Conservation (phyloP, 2,113 vertebrate species). For the Sitta europaea region DNA sequence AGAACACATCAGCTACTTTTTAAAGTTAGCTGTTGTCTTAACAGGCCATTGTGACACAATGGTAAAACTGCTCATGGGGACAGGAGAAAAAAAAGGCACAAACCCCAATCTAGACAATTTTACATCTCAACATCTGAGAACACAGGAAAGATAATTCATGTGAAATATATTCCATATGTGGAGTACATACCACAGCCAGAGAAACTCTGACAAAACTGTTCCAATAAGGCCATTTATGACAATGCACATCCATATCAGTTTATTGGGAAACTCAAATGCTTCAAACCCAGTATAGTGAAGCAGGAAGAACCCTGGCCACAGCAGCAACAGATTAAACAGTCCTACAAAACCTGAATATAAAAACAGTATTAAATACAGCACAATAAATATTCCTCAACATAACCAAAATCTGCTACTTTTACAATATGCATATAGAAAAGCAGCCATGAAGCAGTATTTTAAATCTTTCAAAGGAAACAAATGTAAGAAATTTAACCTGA, state of each 20-base stretch:
- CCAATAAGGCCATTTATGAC: constrained; percentile 94
- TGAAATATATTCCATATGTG: neutral
- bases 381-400: neutral
- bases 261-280: constrained; percentile 91
- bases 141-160: neutral
- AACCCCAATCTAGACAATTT: neutral
- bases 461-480: neutral
- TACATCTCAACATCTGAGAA: neutral
- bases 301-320: constrained; percentile 95
- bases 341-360: constrained; percentile 87
- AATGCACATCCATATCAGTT: constrained; percentile 91
- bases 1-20: neutral
- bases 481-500: neutral
- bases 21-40: neutral
- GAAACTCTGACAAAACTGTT: constrained; percentile 95
- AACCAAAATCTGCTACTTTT: neutral
- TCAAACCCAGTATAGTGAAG: constrained; percentile 95
- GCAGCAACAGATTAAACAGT: constrained; percentile 92
- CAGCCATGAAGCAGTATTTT: neutral
- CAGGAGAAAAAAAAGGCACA: neutral
- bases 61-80: neutral
- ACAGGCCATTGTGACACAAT: neutral
- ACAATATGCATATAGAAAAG: neutral
- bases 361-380: neutral
- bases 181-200: constrained; percentile 90